These are phyloP conservation scores for Cydia strobilella DNA, from an alignment of 1,140 invertebrate genomes.

Conservation along the genomic window DNA sequence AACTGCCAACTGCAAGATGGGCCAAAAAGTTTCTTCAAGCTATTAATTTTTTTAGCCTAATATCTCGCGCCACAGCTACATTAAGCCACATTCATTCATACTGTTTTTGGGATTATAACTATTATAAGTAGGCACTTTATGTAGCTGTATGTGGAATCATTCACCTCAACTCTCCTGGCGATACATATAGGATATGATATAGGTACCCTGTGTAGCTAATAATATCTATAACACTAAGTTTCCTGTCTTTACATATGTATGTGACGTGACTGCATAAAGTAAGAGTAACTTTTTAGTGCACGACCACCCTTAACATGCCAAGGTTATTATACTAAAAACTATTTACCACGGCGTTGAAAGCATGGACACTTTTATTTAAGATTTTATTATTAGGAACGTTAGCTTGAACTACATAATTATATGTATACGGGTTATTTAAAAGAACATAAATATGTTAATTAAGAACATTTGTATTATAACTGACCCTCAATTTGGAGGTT, in stretches of 20 bases:
- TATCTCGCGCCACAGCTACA: too few species aligned
- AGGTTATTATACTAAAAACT: conserved; percentile 44
- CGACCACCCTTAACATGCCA: conserved; percentile 47
- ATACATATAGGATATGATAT: too few species aligned
- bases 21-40: too few species aligned
- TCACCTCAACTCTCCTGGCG: too few species aligned
- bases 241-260: neutral
- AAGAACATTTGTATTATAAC: conserved; percentile 64
- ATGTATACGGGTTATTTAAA: neutral
- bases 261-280: neutral
- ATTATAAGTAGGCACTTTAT: too few species aligned
- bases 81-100: too few species aligned
- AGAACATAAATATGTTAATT: neutral
- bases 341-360: conserved; percentile 19
- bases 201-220: too few species aligned
- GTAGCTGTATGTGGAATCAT: too few species aligned
- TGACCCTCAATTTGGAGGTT: conserved; percentile 86
- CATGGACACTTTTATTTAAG: neutral
- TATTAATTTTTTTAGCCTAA: neutral
- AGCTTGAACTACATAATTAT: conserved; percentile 1
- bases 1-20: too few species aligned
- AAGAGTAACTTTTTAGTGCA: conserved; percentile 10
- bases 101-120: too few species aligned
- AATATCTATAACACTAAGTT: too few species aligned
- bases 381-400: neutral